Conservation (phyloP, 2,888 invertebrate species). For the Hipparchia sbordonii region DNA sequence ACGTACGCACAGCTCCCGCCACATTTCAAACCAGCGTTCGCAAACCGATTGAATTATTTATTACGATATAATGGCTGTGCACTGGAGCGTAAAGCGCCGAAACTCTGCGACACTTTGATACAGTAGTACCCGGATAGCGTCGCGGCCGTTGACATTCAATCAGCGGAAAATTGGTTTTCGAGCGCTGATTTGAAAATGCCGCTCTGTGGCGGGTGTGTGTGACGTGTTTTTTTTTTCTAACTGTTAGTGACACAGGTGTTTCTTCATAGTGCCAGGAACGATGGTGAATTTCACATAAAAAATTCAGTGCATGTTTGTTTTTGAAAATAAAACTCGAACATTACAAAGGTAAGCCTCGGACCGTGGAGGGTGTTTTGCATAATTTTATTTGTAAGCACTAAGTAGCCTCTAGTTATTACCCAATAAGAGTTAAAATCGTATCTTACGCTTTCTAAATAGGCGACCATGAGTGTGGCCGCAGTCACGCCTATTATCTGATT, state of each 20-base stretch:
- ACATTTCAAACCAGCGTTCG: constrained; percentile 70
- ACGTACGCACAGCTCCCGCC: constrained; percentile 78
- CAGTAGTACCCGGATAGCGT: constrained; percentile 72
- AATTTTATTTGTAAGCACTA: constrained; percentile 49
- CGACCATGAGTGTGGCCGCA: constrained; percentile 76
- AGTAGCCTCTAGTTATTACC: constrained; percentile 55
- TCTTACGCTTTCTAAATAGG: constrained; percentile 76
- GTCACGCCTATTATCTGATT: constrained; percentile 63
- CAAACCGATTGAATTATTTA: constrained; percentile 55
- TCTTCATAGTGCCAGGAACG: constrained; percentile 67
- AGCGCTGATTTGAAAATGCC: constrained; percentile 61
- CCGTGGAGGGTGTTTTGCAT: constrained; percentile 45
- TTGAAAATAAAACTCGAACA: constrained; percentile 51
- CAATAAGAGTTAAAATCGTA: constrained; percentile 63
- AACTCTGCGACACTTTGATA: constrained; percentile 62
- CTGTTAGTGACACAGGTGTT: constrained; percentile 74
- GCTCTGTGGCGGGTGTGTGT: constrained; percentile 70
- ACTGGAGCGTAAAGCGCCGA: constrained; percentile 68
- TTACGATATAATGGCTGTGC: constrained; percentile 67
- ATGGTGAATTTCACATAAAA: constrained; percentile 76
- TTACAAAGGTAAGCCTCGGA: constrained; percentile 61
- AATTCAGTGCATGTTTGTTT: constrained; percentile 64
- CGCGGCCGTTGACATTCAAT: constrained; percentile 73
- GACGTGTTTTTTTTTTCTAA: constrained; percentile 59
- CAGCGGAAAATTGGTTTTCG: constrained; percentile 56